Evolutionary conservation across 2,797 vertebrate genomes (phyloP).

Genomic region (Malurus leucopterus): DNA sequence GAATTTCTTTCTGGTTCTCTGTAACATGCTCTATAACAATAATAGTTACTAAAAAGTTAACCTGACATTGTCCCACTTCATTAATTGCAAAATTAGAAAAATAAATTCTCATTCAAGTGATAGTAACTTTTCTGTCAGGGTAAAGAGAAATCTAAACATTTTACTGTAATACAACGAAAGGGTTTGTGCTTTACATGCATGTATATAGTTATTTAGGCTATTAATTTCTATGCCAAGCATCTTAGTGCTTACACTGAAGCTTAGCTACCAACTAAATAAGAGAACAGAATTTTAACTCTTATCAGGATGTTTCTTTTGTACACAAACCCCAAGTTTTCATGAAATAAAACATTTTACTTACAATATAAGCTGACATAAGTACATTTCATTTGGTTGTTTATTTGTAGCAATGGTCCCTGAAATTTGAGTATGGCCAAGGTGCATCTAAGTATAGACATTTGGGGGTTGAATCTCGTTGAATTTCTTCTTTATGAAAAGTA

Average conservation of each 20-base stretch:
- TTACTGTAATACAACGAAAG: constrained; percentile 64
- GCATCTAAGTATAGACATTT: background rate
- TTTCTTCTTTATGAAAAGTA: background rate
- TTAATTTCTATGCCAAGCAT: constrained; percentile 30
- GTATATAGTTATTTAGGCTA: constrained; percentile 31
- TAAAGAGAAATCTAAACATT: background rate
- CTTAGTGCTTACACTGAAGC: constrained; percentile 32
- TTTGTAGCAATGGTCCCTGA: background rate
- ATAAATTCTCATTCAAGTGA: background rate
- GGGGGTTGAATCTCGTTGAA: background rate
- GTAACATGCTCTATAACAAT: background rate
- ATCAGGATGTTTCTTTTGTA: constrained; percentile 35
- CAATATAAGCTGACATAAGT: background rate
- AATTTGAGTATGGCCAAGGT: background rate
- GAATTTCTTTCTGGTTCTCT: background rate
- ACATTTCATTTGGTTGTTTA: background rate
- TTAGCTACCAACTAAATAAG: constrained; percentile 22
- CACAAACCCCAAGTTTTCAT: background rate
- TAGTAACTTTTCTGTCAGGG: background rate
- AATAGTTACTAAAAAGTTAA: background rate
- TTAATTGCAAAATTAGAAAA: background rate
- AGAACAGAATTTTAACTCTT: background rate
- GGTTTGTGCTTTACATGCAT: constrained; percentile 68
- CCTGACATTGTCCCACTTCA: constrained; percentile 18
- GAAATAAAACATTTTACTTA: background rate